Conservation (phyloP, 1,140 invertebrate genomes). For the Asbolus verrucosus region DNA sequence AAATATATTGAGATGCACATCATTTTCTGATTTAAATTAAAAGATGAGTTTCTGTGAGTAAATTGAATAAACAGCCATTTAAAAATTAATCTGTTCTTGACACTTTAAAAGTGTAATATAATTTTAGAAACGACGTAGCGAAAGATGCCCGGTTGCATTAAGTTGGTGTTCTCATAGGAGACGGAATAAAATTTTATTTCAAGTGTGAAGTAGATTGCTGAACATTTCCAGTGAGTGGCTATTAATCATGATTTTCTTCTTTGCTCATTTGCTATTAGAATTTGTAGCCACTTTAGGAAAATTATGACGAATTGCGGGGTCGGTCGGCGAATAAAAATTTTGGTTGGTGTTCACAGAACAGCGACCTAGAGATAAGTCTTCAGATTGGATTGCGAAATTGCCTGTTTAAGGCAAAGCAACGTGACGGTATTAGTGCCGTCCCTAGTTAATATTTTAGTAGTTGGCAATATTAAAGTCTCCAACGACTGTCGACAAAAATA, state of each 20-base stretch:
- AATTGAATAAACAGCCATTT: no score
- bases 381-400: background rate
- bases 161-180: no score
- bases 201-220: no score
- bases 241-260: constrained; percentile 33
- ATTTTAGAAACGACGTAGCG: no score
- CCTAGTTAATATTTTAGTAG: constrained; percentile 27
- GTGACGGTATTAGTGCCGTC: no score
- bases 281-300: constrained; percentile 2
- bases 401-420: background rate
- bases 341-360: background rate
- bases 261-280: constrained; percentile 27
- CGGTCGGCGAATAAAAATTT: constrained; percentile 4
- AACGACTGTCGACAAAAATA: constrained; percentile 42
- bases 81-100: no score
- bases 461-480: constrained; percentile 20
- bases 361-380: no score
- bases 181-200: constrained; percentile 21
- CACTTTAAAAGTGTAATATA: no score
- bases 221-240: constrained; percentile 17
- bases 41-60: no score
- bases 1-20: no score
- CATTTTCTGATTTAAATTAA: no score
- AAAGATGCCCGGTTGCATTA: no score
- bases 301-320: constrained; percentile 8